Evolutionary conservation across 2,888 invertebrate genomes (phyloP).

Genomic region (Halictus ligatus): DNA sequence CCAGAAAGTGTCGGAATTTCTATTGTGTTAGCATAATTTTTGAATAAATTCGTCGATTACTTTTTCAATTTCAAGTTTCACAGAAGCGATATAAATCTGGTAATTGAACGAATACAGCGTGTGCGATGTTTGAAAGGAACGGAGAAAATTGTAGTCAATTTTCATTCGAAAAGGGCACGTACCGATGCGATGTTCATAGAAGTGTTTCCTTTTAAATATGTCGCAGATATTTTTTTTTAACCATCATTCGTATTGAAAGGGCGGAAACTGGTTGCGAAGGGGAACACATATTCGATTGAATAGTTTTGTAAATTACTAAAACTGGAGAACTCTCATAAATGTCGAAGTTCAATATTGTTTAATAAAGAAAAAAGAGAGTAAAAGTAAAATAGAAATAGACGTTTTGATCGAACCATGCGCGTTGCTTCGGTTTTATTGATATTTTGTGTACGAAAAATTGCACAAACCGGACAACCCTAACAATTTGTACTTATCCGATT

Average conservation of each 20-base stretch:
- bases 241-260: background rate
- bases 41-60: background rate
- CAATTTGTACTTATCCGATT: background rate
- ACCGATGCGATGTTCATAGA: background rate
- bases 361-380: background rate
- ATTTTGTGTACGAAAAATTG: background rate
- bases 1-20: background rate
- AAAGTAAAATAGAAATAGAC: background rate
- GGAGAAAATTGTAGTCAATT: background rate
- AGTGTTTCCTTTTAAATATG: background rate
- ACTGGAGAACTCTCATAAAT: background rate
- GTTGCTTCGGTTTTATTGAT: background rate
- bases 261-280: background rate
- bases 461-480: background rate
- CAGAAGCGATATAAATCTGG: background rate
- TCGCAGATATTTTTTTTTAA: background rate
- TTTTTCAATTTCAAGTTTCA: background rate
- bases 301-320: background rate
- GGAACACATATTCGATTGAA: background rate
- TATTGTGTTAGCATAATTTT: background rate
- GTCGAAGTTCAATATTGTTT: background rate
- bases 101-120: background rate
- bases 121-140: background rate
- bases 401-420: background rate
- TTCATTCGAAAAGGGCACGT: background rate